Conservation (phyloP, 2,888 invertebrate species). For the Operophtera brumata region DNA sequence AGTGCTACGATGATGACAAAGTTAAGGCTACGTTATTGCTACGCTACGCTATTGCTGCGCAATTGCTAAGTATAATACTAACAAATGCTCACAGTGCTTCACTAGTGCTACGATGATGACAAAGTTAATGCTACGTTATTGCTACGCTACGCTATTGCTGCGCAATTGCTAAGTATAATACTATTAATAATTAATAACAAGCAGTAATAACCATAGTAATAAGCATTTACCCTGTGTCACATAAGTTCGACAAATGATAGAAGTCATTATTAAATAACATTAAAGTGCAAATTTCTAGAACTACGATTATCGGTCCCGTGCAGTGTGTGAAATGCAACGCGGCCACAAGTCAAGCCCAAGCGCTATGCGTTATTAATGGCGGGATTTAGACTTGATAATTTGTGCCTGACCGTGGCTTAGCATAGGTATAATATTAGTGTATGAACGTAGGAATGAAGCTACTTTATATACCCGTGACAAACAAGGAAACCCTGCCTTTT, state of each 20-base stretch:
- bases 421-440: not conserved
- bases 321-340: conserved; percentile 12
- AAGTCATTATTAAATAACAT: not conserved
- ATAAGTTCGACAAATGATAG: too few relatives aligned
- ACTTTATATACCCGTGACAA: not conserved
- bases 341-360: conserved; percentile 37
- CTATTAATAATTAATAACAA: too few relatives aligned
- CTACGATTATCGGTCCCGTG: conserved; percentile 12
- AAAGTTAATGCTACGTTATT: not conserved
- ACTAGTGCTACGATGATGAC: not conserved
- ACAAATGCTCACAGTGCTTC: not conserved
- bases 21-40: too few relatives aligned
- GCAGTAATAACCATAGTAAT: too few relatives aligned
- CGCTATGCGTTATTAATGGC: conserved; percentile 35
- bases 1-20: too few relatives aligned
- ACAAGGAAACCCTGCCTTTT: too few relatives aligned
- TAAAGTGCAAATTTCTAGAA: not conserved
- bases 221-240: too few relatives aligned
- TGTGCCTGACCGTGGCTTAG: conserved; percentile 18
- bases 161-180: not conserved
- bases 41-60: too few relatives aligned
- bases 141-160: not conserved
- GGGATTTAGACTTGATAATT: conserved; percentile 33
- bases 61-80: too few relatives aligned
- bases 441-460: not conserved